A percentile compares a stretch with the other conserved stretches of the same genome.
Conservation (phyloP, 2,797 vertebrate species). For the Bradypodion ventrale region DNA sequence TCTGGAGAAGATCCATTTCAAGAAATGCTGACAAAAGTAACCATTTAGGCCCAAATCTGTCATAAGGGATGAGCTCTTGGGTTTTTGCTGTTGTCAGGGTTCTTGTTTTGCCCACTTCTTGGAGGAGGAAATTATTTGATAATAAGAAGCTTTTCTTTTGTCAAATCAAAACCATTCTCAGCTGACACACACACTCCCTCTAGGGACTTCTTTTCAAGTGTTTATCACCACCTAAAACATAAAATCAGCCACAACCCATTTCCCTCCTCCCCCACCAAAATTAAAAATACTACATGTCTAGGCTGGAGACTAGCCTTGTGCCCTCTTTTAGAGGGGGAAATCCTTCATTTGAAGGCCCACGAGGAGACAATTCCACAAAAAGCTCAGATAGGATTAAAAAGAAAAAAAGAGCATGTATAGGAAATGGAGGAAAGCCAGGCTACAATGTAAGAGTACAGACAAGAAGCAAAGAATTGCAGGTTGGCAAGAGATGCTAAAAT, state of each 20-base stretch:
- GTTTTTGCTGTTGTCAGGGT: neutral
- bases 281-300: neutral
- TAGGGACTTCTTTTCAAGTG: slow-evolving; percentile 11
- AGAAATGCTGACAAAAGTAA: slow-evolving; percentile 40
- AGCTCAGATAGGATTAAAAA: too few species aligned
- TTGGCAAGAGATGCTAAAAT: too few species aligned
- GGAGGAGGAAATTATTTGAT: slow-evolving; percentile 10
- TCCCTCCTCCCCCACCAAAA: neutral
- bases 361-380: too few species aligned
- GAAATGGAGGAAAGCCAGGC: too few species aligned
- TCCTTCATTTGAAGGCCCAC: too few species aligned
- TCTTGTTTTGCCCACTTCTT: neutral
- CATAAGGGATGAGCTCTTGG: slow-evolving; percentile 4
- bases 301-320: too few species aligned
- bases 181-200: neutral
- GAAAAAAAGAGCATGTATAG: too few species aligned
- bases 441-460: too few species aligned
- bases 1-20: slow-evolving; percentile 37
- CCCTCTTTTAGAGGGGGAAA: too few species aligned
- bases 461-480: too few species aligned
- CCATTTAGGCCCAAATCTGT: slow-evolving; percentile 27
- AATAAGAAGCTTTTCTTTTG: slow-evolving; percentile 20
- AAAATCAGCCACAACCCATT: neutral
- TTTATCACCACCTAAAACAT: neutral
- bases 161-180: neutral